Base-by-base conservation (phyloP, 2,888 invertebrate species). In the Escarpia spicata region DNA sequence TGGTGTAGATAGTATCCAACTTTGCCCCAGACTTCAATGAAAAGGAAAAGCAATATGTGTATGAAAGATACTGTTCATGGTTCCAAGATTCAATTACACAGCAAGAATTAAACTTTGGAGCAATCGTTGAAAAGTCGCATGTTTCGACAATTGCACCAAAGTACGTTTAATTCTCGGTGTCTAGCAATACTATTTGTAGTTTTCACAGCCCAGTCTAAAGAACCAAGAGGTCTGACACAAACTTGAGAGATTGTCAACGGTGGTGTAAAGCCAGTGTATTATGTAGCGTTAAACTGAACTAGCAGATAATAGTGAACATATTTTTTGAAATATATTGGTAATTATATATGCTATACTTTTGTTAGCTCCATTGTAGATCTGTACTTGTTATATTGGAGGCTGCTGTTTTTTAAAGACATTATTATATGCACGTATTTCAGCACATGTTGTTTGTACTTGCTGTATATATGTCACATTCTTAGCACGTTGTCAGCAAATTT, bases 291-390 rank as follows among this genome's bases (percentile, higher is more conserved):
- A 15, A 52, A 75, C 26, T 26, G n/a, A 75, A 75, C n/a, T 26
- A n/a, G 75, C 75, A 75, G 75, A 75, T 75, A 75, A 75, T 75
- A 75, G 75, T 75, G 75, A 75, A 19, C 75, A 75, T 75, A 75
- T 75, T 75, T 75, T 75, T 75, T 75, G n/a, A 75, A 52, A 52
- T 75, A n/a, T 75, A 75, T 75, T 26, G 26, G 52, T 52, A 52
- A 52, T 52, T 52, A 75, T 75, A 75, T 75, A 75, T 75, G 75
- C 75, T 75, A 75, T 75, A 75, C n/a, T 19, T 75, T 75, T 19
- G 75, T 75, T 75, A 75, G 75, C 75, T 75, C 75, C 19, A 26
- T 75, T 26, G 75, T 75, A 75, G 75, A 26, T 75, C 75, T 75
- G 75, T 75, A 75, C 19, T 75, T 75, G 75, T 75, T 75, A 75